Percentiles rank a stretch among this genome's conserved stretches.
phyloP scores from a whole-genome alignment of 2,113 vertebrate genomes.

The Shinisaurus crocodilurus region DNA sequence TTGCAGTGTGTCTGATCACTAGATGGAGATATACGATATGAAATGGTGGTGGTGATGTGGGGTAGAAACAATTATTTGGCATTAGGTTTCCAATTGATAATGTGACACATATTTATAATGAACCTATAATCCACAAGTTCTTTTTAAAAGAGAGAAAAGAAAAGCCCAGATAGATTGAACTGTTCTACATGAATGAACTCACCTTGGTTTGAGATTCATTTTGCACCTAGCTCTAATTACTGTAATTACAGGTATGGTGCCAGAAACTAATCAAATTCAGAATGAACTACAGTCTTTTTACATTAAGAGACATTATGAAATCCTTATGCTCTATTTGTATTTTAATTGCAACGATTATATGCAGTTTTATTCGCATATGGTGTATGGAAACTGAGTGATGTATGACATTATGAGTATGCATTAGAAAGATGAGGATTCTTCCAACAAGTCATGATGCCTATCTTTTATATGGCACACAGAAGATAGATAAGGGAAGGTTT shows the following conservation, averaged over 20 bases:
- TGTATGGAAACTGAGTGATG: neutral
- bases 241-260: neutral
- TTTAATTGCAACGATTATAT: slow-evolving; percentile 15
- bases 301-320: slow-evolving; percentile 37
- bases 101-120: neutral
- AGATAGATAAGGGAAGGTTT: neutral
- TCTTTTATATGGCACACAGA: neutral
- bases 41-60: neutral
- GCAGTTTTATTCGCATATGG: neutral
- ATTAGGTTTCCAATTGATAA: slow-evolving; percentile 2
- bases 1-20: slow-evolving; percentile 28
- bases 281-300: neutral
- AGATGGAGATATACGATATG: slow-evolving; percentile 25
- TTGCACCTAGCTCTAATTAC: slow-evolving; percentile 1
- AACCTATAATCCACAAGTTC: neutral
- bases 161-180: neutral
- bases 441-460: neutral
- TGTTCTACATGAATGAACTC: slow-evolving; percentile 33
- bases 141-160: neutral
- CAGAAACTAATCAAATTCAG: slow-evolving; percentile 7
- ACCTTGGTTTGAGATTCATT: slow-evolving; percentile 9
- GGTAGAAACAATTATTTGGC: neutral
- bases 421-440: neutral
- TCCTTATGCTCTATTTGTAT: slow-evolving; percentile 1
- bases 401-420: neutral